phyloP scores from a whole-genome alignment of 2,888 invertebrate species.

The Bellardia bayeri region DNA sequence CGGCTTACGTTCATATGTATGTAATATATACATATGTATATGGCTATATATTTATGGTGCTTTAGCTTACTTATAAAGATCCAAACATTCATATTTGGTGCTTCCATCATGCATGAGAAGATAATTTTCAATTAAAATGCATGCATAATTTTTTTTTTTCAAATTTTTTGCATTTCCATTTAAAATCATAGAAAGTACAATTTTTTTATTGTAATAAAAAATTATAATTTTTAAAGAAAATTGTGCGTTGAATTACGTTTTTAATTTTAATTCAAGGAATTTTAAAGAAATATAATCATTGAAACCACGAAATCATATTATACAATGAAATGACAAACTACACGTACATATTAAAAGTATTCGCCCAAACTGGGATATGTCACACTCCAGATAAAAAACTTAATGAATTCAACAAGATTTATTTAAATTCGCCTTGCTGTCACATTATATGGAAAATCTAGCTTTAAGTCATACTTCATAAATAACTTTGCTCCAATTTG shows the following conservation, averaged over 20 bases:
- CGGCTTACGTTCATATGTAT: conserved; percentile 12
- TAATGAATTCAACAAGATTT: too few species aligned
- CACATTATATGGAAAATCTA: too few species aligned
- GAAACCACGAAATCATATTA: too few species aligned
- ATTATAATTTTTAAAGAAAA: not conserved
- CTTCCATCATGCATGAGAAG: conserved; percentile 57
- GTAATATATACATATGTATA: not conserved
- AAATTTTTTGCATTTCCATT: conserved; percentile 24
- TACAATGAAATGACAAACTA: too few species aligned
- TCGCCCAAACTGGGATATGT: too few species aligned
- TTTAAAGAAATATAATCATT: not conserved
- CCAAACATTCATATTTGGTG: not conserved
- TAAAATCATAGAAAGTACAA: conserved; percentile 38
- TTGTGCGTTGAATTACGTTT: conserved; percentile 2
- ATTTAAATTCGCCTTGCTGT: too few species aligned
- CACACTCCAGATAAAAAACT: too few species aligned
- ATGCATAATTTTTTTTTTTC: not conserved
- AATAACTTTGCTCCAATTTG: too few species aligned
- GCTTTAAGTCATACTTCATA: too few species aligned
- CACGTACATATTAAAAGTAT: too few species aligned
- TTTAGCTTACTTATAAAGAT: not conserved
- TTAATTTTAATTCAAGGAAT: not conserved
- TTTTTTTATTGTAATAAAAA: not conserved
- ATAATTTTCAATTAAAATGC: conserved; percentile 63
- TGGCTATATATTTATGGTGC: not conserved